Conservation (phyloP, 2,888 invertebrate genomes). For the Phorcus lineatus region DNA sequence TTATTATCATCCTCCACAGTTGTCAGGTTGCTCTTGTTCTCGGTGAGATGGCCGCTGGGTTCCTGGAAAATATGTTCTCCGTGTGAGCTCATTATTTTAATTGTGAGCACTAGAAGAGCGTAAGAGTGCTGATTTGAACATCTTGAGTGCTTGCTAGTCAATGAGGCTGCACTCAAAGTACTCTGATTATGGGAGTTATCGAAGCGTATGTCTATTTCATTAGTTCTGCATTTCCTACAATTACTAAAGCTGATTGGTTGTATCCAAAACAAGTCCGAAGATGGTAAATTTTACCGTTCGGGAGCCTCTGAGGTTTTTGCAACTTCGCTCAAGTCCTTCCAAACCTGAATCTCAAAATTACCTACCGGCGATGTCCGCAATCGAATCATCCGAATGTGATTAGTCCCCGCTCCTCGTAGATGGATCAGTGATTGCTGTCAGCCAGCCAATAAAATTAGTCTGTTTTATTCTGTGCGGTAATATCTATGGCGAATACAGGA, state of each 20-base stretch:
- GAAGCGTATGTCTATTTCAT: slow-evolving; percentile 20
- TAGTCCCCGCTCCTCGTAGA: background rate
- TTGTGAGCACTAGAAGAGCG: background rate
- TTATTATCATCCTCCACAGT: no score
- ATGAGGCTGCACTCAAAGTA: background rate
- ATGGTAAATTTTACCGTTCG: background rate
- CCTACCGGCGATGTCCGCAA: background rate
- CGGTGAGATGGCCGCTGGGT: no score
- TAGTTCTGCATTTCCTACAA: slow-evolving; percentile 18
- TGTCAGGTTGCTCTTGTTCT: no score
- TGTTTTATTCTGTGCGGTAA: no score
- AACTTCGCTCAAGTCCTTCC: background rate
- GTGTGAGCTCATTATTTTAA: slow-evolving; percentile 13
- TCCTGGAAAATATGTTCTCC: no score
- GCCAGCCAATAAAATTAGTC: no score
- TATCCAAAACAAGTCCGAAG: background rate
- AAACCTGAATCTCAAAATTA: background rate
- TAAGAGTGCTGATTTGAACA: background rate
- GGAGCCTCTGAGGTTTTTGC: background rate
- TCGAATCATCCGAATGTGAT: background rate
- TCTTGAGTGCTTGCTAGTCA: background rate
- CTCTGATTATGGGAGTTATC: background rate
- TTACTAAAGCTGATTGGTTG: slow-evolving; percentile 15
- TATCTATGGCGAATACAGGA: no score
- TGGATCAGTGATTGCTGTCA: no score